A percentile compares a stretch with the other conserved stretches of the same genome.
Evolutionary conservation across 92 coral and sea anemone genomes (phyloP).

Genomic region (Siderastrea siderea): DNA sequence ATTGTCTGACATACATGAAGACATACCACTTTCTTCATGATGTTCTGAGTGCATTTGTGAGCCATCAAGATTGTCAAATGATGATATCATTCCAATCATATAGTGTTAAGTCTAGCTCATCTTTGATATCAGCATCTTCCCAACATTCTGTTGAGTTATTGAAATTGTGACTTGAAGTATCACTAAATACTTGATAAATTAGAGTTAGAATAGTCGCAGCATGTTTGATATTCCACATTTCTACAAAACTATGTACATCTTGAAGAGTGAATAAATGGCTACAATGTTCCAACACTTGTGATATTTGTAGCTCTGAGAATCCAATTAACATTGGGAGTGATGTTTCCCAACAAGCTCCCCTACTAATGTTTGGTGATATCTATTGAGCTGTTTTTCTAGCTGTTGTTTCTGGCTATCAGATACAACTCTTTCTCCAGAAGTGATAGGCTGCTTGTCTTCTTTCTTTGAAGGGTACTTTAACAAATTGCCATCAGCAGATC

Average conservation of each 20-base stretch:
- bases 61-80: conserved; percentile 17
- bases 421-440: conserved; percentile 30
- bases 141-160: conserved; percentile 10
- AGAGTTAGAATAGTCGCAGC: too few relatives aligned
- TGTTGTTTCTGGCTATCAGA: conserved; percentile 30
- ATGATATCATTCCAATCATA: conserved; percentile 22
- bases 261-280: too few relatives aligned
- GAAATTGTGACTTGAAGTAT: too few relatives aligned
- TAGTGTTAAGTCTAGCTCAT: conserved; percentile 10
- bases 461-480: conserved; percentile 26
- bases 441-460: not conserved
- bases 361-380: conserved; percentile 35
- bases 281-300: too few relatives aligned
- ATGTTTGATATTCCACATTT: too few relatives aligned
- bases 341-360: not conserved
- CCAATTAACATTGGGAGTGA: too few relatives aligned
- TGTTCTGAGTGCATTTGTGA: conserved; percentile 18
- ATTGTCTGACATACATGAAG: conserved; percentile 11
- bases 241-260: too few relatives aligned
- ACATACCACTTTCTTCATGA: conserved; percentile 8
- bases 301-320: too few relatives aligned
- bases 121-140: conserved; percentile 18
- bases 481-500: not conserved
- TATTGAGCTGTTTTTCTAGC: conserved; percentile 27
- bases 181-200: too few relatives aligned